Conservation (phyloP, 2,797 vertebrate species). For the Tolypeutes matacus region DNA sequence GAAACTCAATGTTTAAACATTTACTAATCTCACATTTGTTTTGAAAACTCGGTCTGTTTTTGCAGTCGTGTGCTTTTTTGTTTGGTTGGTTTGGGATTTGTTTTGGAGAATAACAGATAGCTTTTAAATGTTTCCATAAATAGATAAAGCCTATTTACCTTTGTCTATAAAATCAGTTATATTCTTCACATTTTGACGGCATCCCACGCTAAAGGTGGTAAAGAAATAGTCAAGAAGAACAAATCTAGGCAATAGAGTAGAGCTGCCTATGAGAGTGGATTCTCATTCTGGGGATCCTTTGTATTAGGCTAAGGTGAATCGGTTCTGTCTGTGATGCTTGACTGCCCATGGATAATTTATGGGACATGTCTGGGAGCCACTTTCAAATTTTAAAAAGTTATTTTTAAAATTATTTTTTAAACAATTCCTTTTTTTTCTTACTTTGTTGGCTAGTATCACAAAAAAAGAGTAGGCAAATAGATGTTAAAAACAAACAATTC, state of each 20-base stretch:
- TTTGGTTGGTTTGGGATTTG: conserved; percentile 10
- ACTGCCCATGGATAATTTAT: neutral
- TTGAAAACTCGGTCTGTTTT: conserved; percentile 18
- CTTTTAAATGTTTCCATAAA: conserved; percentile 38
- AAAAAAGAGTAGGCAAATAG: neutral
- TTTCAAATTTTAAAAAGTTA: neutral
- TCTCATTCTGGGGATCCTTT: neutral
- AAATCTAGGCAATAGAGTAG: too few species aligned
- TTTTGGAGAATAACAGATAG: conserved; percentile 6
- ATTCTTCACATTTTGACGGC: neutral
- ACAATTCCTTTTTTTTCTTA: neutral
- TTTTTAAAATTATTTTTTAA: neutral
- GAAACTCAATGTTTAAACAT: neutral
- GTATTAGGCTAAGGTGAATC: neutral
- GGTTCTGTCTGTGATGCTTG: neutral
- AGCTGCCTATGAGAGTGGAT: neutral
- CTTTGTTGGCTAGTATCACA: neutral
- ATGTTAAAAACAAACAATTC: neutral
- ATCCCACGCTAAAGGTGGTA: neutral
- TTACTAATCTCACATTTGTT: neutral
- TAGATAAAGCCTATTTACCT: neutral
- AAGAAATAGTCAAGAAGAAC: neutral
- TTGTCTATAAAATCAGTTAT: neutral
- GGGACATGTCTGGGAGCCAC: neutral
- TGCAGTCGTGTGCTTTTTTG: neutral